Conservation (phyloP, 2,888 invertebrate genomes). For the Camponotus fellah region DNA sequence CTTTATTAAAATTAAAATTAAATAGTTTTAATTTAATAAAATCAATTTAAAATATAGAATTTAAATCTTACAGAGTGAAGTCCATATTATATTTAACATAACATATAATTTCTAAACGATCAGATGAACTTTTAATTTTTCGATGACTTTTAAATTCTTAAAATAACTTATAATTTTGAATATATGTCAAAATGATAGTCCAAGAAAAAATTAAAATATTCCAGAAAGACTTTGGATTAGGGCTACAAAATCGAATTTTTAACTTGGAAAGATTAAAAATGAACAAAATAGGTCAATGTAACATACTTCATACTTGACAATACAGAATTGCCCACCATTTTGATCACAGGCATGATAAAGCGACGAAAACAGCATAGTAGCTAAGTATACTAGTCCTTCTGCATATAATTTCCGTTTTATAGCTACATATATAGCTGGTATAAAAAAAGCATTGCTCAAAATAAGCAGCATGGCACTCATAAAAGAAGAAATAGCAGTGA, state of each 20-base stretch:
- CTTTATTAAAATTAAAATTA: too few species aligned
- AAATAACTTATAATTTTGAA: background rate
- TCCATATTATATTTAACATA: background rate
- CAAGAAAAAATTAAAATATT: background rate
- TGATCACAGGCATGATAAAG: slow-evolving; percentile 89
- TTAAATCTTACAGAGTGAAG: background rate
- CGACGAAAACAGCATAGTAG: slow-evolving; percentile 88
- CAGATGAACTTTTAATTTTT: background rate
- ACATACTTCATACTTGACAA: slow-evolving; percentile 85
- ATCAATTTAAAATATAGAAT: background rate
- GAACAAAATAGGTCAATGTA: background rate
- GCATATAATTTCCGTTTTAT: slow-evolving; percentile 86
- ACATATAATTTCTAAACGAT: background rate
- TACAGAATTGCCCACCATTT: slow-evolving; percentile 84
- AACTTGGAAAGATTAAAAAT: background rate
- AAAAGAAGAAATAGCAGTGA: slow-evolving; percentile 82
- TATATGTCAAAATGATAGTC: background rate
- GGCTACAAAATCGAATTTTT: background rate
- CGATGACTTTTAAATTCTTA: background rate
- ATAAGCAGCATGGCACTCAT: slow-evolving; percentile 86
- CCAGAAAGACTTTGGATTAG: background rate
- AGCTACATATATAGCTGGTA: slow-evolving; percentile 87
- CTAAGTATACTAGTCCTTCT: slow-evolving; percentile 88
- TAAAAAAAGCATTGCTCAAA: slow-evolving; percentile 88
- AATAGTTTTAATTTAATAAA: background rate